Evolutionary conservation across 2,888 invertebrate genomes (phyloP).

Genomic region (Agrotis segetum): DNA sequence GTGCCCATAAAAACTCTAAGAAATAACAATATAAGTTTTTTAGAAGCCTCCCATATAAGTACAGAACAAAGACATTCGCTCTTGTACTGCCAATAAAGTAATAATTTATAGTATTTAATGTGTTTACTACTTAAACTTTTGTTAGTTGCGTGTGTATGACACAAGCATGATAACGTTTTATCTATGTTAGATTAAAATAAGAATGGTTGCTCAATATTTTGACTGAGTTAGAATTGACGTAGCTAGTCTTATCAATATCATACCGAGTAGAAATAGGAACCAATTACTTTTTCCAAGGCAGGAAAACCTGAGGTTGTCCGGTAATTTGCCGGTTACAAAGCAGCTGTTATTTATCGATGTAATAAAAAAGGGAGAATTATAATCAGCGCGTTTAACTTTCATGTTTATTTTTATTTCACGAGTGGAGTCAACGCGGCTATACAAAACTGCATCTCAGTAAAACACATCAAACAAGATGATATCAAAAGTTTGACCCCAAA

Average conservation of each 20-base stretch:
- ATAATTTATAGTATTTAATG: constrained; percentile 55
- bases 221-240: constrained; percentile 16
- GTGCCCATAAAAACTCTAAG: constrained; percentile 66
- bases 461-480: constrained; percentile 84
- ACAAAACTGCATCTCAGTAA: constrained; percentile 70
- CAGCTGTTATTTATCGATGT: constrained; percentile 34
- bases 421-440: constrained; percentile 44
- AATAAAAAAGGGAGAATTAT: constrained; percentile 32
- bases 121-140: constrained; percentile 53
- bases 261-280: neutral
- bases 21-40: constrained; percentile 58
- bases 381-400: constrained; percentile 45
- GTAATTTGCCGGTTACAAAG: constrained; percentile 11
- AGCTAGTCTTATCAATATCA: constrained; percentile 6
- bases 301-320: constrained; percentile 12
- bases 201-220: constrained; percentile 40
- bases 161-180: constrained; percentile 52
- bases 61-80: constrained; percentile 55
- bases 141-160: constrained; percentile 34
- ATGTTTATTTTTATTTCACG: constrained; percentile 46
- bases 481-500: constrained; percentile 84
- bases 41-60: constrained; percentile 46
- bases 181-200: constrained; percentile 54
- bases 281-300: constrained; percentile 21
- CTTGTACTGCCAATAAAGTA: constrained; percentile 45